Base-by-base conservation (phyloP, 2,888 invertebrate genomes). In the Hemistola chrysoprasaria region DNA sequence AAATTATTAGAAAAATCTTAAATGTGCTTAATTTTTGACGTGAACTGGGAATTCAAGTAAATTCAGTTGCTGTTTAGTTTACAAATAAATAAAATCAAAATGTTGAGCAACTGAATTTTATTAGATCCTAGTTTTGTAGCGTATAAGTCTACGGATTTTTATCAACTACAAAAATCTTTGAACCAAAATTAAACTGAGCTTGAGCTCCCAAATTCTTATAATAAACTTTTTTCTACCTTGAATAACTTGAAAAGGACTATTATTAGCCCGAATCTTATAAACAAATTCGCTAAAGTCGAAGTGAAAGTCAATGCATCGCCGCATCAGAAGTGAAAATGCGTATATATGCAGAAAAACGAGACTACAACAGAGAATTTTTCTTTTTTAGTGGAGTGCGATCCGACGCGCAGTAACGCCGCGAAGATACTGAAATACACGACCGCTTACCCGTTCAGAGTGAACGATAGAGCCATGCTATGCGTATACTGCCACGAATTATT, bases 351-450 rank as follows among this genome's bases (percentile, higher is more conserved):
- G n/a, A n/a, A n/a, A n/a, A 16, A 16, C 4, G 16, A 16, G 16
- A 3, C 35, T 47, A 59, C 59, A 65, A 59, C 53, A 56, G 51
- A 61, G 41, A 50, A 44, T 59, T 68, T 82, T 83, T 82, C 78
- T 76, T 83, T 82, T 86, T 76, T 86, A 86, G 86, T 71, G 56
- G 77, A 78, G 57, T 71, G 68, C 56, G 84, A 83, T 65, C 77
- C 81, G 47, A 71, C 81, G 59, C 71, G 85, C 53, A 59, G 68
- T 50, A 87, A 87, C 71, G 85, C 85, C 50, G 79, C 78, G 61
- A 67, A 62, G 38, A 67, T 87, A 47, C 62, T 87, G 51, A 71
- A 76, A 42, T 71, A 64, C 68, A 77, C 84, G n/a, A 86, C 85
- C 47, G 86, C 84, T 21, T 82, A 78, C 55, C 86, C 86, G 23